These are phyloP conservation scores for Choristoneura rosaceana DNA, from an alignment of 2,888 invertebrate genomes.

Conservation along the genomic window DNA sequence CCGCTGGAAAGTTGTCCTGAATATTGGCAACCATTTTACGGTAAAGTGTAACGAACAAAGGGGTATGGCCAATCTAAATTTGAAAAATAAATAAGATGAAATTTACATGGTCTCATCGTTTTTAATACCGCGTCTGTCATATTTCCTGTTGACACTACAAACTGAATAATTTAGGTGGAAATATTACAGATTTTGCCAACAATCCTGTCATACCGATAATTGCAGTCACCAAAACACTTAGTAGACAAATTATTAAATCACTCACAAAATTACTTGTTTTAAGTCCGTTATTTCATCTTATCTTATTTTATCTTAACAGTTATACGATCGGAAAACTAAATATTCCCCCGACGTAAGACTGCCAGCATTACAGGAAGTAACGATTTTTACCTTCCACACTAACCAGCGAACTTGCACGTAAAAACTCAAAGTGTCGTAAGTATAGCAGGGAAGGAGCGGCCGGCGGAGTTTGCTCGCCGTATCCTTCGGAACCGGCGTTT, in stretches of 20 bases:
- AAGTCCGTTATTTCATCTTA: too few species aligned
- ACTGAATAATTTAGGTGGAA: not conserved
- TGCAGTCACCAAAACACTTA: too few species aligned
- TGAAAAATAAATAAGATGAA: conserved; percentile 19
- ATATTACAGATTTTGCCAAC: not conserved
- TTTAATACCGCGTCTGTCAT: not conserved
- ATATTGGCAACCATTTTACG: conserved; percentile 29
- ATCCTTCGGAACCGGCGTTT: conserved; percentile 13
- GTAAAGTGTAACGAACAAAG: conserved; percentile 24
- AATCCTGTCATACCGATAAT: too few species aligned
- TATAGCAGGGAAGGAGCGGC: not conserved
- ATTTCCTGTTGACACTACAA: not conserved
- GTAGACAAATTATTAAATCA: too few species aligned
- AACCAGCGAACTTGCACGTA: conserved; percentile 6
- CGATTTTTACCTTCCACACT: not conserved
- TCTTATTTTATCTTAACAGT: too few species aligned
- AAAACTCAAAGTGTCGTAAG: conserved; percentile 12
- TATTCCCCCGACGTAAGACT: not conserved
- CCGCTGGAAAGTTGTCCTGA: conserved; percentile 22
- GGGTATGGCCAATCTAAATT: conserved; percentile 13
- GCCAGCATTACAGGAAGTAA: not conserved
- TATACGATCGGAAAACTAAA: not conserved
- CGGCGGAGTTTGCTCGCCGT: conserved; percentile 15
- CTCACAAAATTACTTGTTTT: too few species aligned
- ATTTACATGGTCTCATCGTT: conserved; percentile 3